phyloP scores from a whole-genome alignment of 2,113 vertebrate genomes.

The Anguilla rostrata region DNA sequence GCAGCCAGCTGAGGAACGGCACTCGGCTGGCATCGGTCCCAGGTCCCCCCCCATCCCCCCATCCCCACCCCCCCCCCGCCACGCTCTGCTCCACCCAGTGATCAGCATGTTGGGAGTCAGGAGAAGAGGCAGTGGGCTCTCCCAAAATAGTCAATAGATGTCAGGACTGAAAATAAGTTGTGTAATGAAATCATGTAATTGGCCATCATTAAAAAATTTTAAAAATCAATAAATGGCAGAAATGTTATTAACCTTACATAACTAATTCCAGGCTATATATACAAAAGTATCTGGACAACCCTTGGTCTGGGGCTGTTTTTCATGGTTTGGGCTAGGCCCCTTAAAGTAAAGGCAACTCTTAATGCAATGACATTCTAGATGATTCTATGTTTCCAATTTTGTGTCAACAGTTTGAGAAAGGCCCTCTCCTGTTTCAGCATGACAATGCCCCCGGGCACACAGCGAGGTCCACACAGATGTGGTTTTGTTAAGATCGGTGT shows the following conservation, averaged over 20 bases:
- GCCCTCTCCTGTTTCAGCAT: too few relatives aligned
- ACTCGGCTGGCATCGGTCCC: background rate
- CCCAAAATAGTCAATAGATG: constrained; percentile 5
- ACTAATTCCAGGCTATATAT: background rate
- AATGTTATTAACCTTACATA: background rate
- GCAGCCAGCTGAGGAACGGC: background rate
- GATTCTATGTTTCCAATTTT: too few relatives aligned
- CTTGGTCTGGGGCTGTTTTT: background rate
- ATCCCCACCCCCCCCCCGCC: too few relatives aligned
- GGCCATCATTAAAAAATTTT: background rate
- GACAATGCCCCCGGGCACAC: too few relatives aligned
- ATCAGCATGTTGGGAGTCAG: background rate
- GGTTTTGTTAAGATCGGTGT: too few relatives aligned
- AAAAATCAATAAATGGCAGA: background rate
- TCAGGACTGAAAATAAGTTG: background rate
- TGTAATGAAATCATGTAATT: background rate
- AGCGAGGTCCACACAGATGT: too few relatives aligned
- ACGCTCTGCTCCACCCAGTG: background rate
- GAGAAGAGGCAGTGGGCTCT: background rate
- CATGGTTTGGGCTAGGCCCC: background rate
- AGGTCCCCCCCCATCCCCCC: background rate
- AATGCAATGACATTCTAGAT: too few relatives aligned
- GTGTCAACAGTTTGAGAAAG: too few relatives aligned
- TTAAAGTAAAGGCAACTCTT: too few relatives aligned
- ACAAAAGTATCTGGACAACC: background rate